These are phyloP conservation scores for Elymnias hypermnestra DNA, from an alignment of 1,140 invertebrate species.

Conservation along the genomic window DNA sequence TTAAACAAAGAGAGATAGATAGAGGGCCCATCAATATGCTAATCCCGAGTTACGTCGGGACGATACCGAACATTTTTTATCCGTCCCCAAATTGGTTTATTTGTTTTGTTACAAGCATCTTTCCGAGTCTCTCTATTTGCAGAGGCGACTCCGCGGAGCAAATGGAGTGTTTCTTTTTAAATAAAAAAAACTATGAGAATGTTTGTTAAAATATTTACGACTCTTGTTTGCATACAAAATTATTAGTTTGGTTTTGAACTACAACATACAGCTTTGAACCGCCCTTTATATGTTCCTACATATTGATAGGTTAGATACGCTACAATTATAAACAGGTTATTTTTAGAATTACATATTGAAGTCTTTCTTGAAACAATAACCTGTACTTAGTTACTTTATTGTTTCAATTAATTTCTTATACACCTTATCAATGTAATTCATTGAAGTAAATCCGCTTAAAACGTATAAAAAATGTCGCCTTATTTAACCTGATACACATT, in stretches of 20 bases:
- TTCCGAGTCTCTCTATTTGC: constrained; percentile 55
- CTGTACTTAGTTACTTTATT: too few relatives aligned
- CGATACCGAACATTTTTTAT: constrained; percentile 52
- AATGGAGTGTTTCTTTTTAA: constrained; percentile 36
- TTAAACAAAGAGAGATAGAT: constrained; percentile 69
- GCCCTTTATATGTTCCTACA: constrained; percentile 23
- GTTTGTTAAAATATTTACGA: constrained; percentile 27
- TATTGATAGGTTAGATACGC: constrained; percentile 1
- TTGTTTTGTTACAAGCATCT: constrained; percentile 61
- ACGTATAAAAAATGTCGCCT: too few relatives aligned
- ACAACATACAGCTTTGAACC: constrained; percentile 11
- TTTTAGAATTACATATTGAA: too few relatives aligned
- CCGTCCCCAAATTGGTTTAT: constrained; percentile 65
- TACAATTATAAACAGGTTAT: neutral
- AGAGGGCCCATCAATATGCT: constrained; percentile 68
- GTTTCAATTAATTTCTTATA: too few relatives aligned
- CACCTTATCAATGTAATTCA: too few relatives aligned
- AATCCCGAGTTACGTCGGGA: constrained; percentile 53
- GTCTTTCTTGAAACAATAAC: too few relatives aligned
- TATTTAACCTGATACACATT: too few relatives aligned
- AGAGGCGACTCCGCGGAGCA: constrained; percentile 30
- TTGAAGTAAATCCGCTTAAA: too few relatives aligned
- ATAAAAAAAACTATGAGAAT: constrained; percentile 9
- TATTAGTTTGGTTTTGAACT: constrained; percentile 7
- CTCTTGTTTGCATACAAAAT: constrained; percentile 17